phyloP scores from a whole-genome alignment of 2,888 invertebrate genomes.

The Pristionchus maxplancki region DNA sequence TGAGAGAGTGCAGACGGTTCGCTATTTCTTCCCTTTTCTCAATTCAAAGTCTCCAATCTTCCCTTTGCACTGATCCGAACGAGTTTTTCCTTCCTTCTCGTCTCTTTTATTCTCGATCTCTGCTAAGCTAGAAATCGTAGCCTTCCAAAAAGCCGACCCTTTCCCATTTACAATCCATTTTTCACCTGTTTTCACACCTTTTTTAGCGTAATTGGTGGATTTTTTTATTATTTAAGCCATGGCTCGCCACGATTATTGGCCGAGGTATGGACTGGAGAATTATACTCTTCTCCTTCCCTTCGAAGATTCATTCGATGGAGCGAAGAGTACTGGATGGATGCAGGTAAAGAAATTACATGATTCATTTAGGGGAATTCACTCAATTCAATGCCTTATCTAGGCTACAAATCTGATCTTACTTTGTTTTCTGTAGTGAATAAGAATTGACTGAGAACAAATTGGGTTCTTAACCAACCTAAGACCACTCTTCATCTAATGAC shows the following conservation, averaged over 20 bases:
- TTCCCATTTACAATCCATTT: neutral
- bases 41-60: conserved; percentile 29
- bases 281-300: conserved; percentile 95
- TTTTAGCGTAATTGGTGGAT: neutral
- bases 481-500: no score
- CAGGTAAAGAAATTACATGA: conserved; percentile 31
- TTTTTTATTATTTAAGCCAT: conserved; percentile 56
- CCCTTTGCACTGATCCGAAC: conserved; percentile 31
- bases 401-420: neutral
- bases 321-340: conserved; percentile 34
- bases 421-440: no score
- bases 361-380: neutral
- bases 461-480: neutral
- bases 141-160: neutral
- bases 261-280: conserved; percentile 81
- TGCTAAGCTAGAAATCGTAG: neutral
- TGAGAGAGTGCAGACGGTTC: conserved; percentile 33
- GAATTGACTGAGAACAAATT: neutral
- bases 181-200: neutral
- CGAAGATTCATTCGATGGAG: conserved; percentile 93
- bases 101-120: conserved; percentile 10
- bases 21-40: neutral
- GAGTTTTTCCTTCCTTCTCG: conserved; percentile 17
- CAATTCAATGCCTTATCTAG: neutral
- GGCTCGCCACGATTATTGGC: conserved; percentile 75